These are phyloP conservation scores for Dicerorhinus sumatrensis DNA, from an alignment of 2,113 vertebrate species.

Conservation along the genomic window DNA sequence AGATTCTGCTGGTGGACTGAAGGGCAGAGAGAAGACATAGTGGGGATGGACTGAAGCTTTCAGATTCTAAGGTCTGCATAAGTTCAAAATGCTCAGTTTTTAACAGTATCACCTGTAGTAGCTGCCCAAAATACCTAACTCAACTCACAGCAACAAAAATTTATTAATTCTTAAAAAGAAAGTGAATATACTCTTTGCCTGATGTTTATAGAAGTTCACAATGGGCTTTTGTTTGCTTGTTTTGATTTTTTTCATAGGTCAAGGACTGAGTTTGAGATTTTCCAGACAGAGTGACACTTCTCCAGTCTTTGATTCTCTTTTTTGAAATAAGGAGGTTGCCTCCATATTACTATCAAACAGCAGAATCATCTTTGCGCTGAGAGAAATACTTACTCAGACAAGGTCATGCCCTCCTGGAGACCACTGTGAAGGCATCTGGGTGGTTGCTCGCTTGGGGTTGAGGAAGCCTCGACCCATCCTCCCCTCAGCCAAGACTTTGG, in stretches of 20 bases:
- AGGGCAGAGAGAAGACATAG: neutral
- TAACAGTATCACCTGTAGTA: neutral
- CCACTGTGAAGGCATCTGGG: neutral
- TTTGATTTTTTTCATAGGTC: neutral
- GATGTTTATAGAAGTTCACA: neutral
- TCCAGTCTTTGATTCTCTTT: neutral
- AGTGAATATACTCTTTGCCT: neutral
- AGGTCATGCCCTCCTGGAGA: neutral
- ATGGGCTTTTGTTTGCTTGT: neutral
- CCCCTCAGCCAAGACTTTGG: neutral
- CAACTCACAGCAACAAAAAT: neutral
- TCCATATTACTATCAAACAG: neutral
- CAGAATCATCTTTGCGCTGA: neutral
- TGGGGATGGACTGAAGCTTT: neutral
- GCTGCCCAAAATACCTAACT: neutral
- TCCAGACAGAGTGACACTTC: neutral
- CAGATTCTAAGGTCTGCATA: neutral
- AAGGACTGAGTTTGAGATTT: neutral
- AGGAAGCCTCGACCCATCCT: neutral
- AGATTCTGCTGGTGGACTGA: neutral
- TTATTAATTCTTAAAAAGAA: neutral
- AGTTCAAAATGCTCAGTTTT: neutral
- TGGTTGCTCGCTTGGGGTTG: rapidly evolving
- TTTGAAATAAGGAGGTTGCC: constrained; percentile 18
- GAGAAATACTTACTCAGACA: neutral